These are phyloP conservation scores for Caranx melampygus DNA, from an alignment of 2,113 vertebrate species.

Conservation along the genomic window DNA sequence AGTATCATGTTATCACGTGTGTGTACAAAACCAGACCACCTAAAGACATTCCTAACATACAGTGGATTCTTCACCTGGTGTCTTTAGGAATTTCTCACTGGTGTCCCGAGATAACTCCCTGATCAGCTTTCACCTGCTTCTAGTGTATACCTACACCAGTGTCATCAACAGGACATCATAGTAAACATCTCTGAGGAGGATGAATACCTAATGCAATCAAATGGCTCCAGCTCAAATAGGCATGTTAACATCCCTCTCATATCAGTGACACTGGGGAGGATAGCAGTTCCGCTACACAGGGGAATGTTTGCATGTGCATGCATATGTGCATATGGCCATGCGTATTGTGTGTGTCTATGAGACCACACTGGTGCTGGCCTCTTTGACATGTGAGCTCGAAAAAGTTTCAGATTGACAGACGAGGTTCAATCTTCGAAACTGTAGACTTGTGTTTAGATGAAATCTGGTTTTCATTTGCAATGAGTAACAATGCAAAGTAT, in stretches of 20 bases:
- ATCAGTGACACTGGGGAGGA: constrained; percentile 50
- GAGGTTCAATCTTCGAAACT: constrained; percentile 66
- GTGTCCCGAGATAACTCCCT: constrained; percentile 46
- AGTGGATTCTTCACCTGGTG: background rate
- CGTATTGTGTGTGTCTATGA: constrained; percentile 24
- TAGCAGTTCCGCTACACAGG: constrained; percentile 25
- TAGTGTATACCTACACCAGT: background rate
- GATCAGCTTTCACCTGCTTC: constrained; percentile 17
- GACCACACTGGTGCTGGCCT: constrained; percentile 66
- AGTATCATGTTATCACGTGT: background rate
- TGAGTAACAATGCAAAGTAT: constrained; percentile 68
- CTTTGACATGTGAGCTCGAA: constrained; percentile 70
- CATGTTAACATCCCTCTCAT: constrained; percentile 48
- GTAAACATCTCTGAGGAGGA: constrained; percentile 42
- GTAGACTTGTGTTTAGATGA: constrained; percentile 69
- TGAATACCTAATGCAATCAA: constrained; percentile 76
- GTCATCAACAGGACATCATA: background rate
- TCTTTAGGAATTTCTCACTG: background rate
- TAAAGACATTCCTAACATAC: background rate
- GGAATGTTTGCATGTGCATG: constrained; percentile 25
- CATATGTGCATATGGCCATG: constrained; percentile 19
- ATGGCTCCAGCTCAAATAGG: constrained; percentile 61
- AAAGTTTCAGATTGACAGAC: constrained; percentile 64
- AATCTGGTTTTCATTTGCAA: constrained; percentile 79
- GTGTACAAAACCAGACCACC: background rate